Conservation (phyloP, 2,888 invertebrate genomes). For the Podabrus alpinus region DNA sequence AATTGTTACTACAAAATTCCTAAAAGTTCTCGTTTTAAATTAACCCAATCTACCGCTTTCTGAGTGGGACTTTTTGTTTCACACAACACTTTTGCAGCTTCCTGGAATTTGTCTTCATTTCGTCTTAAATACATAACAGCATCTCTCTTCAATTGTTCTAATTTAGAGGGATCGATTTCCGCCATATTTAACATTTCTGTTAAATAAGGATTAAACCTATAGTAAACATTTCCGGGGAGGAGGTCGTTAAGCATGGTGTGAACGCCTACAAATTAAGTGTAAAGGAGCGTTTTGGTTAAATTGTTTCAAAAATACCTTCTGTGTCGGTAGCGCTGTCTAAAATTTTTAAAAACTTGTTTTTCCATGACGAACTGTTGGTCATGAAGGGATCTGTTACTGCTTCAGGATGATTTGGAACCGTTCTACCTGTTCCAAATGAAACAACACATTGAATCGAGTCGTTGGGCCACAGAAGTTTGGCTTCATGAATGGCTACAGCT, state of each 20-base stretch:
- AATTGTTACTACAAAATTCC: conserved; percentile 24
- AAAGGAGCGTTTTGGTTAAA: neutral
- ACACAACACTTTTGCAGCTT: conserved; percentile 60
- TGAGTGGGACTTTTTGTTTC: conserved; percentile 53
- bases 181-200: conserved; percentile 79
- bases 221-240: conserved; percentile 74
- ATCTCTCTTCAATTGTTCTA: conserved; percentile 73
- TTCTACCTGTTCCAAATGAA: conserved; percentile 80
- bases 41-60: conserved; percentile 56
- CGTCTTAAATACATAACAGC: conserved; percentile 78
- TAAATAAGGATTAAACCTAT: conserved; percentile 86
- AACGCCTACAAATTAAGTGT: conserved; percentile 64
- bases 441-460: conserved; percentile 76
- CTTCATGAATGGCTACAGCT: conserved; percentile 86
- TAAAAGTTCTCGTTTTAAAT: conserved; percentile 51
- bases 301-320: conserved; percentile 62
- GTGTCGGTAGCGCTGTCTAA: conserved; percentile 87
- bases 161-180: conserved; percentile 74
- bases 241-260: conserved; percentile 77
- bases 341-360: conserved; percentile 78
- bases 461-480: conserved; percentile 80
- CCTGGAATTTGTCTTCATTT: conserved; percentile 77
- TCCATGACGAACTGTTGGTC: conserved; percentile 64
- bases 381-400: conserved; percentile 42
- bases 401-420: conserved; percentile 52